Percentiles rank a stretch among this genome's conserved stretches.
phyloP scores from a whole-genome alignment of 2,888 invertebrate species.

The Oscheius onirici region DNA sequence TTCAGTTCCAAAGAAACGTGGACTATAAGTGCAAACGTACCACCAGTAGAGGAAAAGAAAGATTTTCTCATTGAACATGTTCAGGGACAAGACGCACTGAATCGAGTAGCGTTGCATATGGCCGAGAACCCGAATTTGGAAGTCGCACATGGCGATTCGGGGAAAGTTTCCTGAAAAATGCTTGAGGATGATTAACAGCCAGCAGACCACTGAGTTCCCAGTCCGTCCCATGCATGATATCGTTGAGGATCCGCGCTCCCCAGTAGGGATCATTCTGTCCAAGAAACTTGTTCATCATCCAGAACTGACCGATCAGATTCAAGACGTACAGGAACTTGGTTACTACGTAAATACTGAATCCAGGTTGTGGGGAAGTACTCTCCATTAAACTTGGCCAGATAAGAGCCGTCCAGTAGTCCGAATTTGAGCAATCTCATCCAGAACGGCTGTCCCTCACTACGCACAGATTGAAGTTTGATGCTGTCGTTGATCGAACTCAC shows the following conservation, averaged over 20 bases:
- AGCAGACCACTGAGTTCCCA: slow-evolving; percentile 62
- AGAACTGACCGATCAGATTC: slow-evolving; percentile 67
- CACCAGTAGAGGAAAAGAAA: slow-evolving; percentile 67
- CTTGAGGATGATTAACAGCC: not conserved
- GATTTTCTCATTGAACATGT: slow-evolving; percentile 70
- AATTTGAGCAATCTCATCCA: slow-evolving; percentile 44
- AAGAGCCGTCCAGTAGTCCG: slow-evolving; percentile 61
- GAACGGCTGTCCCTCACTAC: slow-evolving; percentile 36
- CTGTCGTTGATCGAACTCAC: slow-evolving; percentile 51
- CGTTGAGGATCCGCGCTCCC: slow-evolving; percentile 63
- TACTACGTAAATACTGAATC: slow-evolving; percentile 63
- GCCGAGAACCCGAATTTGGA: slow-evolving; percentile 57
- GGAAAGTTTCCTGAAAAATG: slow-evolving; percentile 62
- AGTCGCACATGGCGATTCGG: slow-evolving; percentile 69
- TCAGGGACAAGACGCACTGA: slow-evolving; percentile 58
- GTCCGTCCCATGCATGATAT: slow-evolving; percentile 63
- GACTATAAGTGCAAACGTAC: slow-evolving; percentile 29
- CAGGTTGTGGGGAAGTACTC: too few species aligned
- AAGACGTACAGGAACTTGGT: slow-evolving; percentile 67
- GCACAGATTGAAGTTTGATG: slow-evolving; percentile 42
- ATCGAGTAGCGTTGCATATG: slow-evolving; percentile 57
- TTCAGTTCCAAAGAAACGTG: not conserved
- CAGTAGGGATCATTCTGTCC: slow-evolving; percentile 63
- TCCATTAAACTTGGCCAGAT: slow-evolving; percentile 53
- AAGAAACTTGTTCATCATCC: slow-evolving; percentile 66